Percentiles rank a stretch among this genome's conserved stretches.
These are phyloP conservation scores for Ciconia nigra DNA, from an alignment of 2,797 vertebrate genomes.

Conservation along the genomic window DNA sequence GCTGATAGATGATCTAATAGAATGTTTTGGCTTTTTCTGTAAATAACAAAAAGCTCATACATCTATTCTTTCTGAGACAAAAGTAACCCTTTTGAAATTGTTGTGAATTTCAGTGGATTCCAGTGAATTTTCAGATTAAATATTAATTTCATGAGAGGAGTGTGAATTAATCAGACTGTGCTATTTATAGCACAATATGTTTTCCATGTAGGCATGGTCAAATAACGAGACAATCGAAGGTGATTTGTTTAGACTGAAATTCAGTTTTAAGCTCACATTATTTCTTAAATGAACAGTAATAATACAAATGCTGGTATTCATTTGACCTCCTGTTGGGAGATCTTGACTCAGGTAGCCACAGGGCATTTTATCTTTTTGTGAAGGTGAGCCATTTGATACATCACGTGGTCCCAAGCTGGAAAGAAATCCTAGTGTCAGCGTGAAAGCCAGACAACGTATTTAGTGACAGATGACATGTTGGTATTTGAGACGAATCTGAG, in stretches of 20 bases:
- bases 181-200: neutral
- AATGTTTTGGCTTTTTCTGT: neutral
- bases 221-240: neutral
- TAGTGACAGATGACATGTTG: neutral
- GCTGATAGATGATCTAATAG: neutral
- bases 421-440: neutral
- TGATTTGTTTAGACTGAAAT: neutral
- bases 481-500: neutral
- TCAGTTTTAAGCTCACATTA: neutral
- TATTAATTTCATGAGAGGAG: neutral
- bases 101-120: neutral
- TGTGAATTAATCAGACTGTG: neutral
- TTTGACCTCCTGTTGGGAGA: neutral
- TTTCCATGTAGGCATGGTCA: neutral
- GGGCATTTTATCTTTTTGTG: neutral
- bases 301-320: neutral
- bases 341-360: neutral
- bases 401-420: fast-evolving
- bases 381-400: neutral
- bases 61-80: neutral
- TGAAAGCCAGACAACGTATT: neutral
- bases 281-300: neutral
- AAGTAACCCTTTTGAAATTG: neutral
- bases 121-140: neutral
- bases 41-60: neutral